Percentiles rank a stretch among this genome's conserved stretches.
phyloP scores from a whole-genome alignment of 2,113 vertebrate species.

The Rhinichthys klamathensis region DNA sequence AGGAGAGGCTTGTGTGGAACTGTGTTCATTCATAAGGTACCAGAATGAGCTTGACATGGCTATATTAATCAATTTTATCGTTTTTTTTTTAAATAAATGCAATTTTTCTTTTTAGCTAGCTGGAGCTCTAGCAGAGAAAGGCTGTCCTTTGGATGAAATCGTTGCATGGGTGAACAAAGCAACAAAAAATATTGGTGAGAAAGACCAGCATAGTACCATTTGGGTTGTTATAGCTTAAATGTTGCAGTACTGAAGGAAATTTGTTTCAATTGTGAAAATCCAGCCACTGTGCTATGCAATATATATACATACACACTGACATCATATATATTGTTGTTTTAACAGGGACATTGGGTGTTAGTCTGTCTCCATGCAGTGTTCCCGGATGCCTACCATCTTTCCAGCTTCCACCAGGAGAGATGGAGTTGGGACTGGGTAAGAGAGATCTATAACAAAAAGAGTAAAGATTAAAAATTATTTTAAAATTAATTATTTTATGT shows the following conservation, averaged over 20 bases:
- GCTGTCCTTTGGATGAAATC: slow-evolving; percentile 81
- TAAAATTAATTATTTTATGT: background rate
- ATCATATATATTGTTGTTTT: background rate
- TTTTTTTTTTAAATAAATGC: background rate
- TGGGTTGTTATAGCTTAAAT: background rate
- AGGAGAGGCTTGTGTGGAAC: slow-evolving; percentile 90
- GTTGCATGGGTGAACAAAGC: slow-evolving; percentile 70
- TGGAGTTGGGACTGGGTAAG: slow-evolving; percentile 93
- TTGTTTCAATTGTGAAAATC: background rate
- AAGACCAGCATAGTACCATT: background rate
- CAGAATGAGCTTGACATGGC: background rate
- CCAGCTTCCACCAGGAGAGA: slow-evolving; percentile 81
- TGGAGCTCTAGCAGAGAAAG: slow-evolving; percentile 88
- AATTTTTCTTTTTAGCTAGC: slow-evolving; percentile 81
- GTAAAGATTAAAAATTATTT: background rate
- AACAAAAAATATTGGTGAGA: slow-evolving; percentile 79
- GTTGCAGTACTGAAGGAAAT: background rate
- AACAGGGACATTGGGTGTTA: slow-evolving; percentile 90
- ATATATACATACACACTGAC: too few relatives aligned
- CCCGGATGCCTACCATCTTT: slow-evolving; percentile 89
- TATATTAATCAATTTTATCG: background rate
- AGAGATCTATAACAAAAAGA: background rate
- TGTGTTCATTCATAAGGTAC: slow-evolving; percentile 90
- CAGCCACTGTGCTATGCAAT: background rate
- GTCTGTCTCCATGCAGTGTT: slow-evolving; percentile 90